Evolutionary conservation across 2,888 invertebrate genomes (phyloP), one percentile per base, ranked within the genome.

Genomic region (Leptopilina myrica): DNA sequence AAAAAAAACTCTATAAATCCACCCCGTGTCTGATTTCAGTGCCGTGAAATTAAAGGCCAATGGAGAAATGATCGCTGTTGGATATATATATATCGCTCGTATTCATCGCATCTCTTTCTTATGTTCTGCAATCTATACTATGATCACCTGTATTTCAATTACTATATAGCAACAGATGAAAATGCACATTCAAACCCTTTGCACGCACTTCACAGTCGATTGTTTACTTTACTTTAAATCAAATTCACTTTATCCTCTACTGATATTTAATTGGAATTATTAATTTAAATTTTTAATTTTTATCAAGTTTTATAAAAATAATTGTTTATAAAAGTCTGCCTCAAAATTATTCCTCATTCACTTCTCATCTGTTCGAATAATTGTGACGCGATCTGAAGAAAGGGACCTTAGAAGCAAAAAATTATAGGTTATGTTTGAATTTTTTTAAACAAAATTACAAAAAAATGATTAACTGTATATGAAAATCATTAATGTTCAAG

Each of bases 31-130:
- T 80, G 82, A 84, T 87, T 84, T 85, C 86, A 85, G 81, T 82
- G 85, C 85, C 89, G 88, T 88, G 88, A 88, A 89, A 89, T 88
- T 87, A 89, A 88, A 87, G 82, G 78, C 82, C 81, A 78, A 86
- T 85, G 84, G 84, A 80, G 77, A 85, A 83, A 82, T 82, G 84
- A 82, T 78, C 78, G 81, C 77, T 75, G 78, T 64, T 81, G 83
- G 81, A 83, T 82, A 85, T 49, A 20, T 49, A 20, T 20, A 78
- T 79, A 81, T 77, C 78, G 79, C 15, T 43, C 15, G 15, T 66
- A 43, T 66, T 43, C 66, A 43, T 66, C 43, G 67, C 40, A 49
- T 49, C 49, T 46, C 46, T 49, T 67, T 49, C 20, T 43, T 11
- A 66, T 66, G 43, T 66, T 66, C 66, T 46, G 26, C 7, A 20